These are phyloP conservation scores for Lepus europaeus DNA, from an alignment of 2,113 vertebrate species.

Conservation along the genomic window DNA sequence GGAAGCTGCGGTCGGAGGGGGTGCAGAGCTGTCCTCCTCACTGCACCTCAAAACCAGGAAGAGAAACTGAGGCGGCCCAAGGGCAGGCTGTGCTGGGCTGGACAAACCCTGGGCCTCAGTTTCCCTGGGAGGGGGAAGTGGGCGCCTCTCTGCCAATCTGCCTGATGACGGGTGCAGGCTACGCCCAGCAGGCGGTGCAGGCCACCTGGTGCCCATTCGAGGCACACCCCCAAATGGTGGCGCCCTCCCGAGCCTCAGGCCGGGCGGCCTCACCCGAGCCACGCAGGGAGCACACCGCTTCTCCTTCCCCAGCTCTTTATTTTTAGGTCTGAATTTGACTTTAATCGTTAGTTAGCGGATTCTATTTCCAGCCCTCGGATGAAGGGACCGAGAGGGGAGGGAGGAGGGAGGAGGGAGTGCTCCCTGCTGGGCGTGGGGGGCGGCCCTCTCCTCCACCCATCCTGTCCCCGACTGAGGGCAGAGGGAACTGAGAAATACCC, in stretches of 20 bases:
- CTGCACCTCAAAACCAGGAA: constrained; percentile 74
- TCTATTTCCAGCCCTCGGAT: constrained; percentile 80
- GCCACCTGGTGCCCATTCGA: neutral
- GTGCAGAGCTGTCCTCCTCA: constrained; percentile 43
- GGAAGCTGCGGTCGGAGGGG: constrained; percentile 77
- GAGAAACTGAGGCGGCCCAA: constrained; percentile 74
- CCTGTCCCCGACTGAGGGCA: constrained; percentile 60
- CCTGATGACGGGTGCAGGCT: too few relatives aligned
- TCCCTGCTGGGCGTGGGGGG: constrained; percentile 63
- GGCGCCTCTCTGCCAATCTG: neutral
- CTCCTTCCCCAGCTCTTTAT: constrained; percentile 78
- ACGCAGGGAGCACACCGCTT: constrained; percentile 63
- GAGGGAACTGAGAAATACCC: constrained; percentile 63
- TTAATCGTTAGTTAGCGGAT: constrained; percentile 84
- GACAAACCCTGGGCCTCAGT: constrained; percentile 36
- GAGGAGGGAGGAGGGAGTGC: constrained; percentile 8
- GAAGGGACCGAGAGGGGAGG: constrained; percentile 61
- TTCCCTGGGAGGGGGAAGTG: constrained; percentile 5
- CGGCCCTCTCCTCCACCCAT: constrained; percentile 69
- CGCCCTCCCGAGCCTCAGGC: neutral
- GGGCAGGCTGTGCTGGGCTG: neutral
- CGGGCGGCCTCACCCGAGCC: constrained; percentile 31
- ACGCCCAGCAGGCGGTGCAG: neutral
- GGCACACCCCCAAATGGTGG: neutral
- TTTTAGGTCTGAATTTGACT: constrained; percentile 84